phyloP scores from a whole-genome alignment of 1,140 invertebrate genomes.

The Reticulitermes speratus region DNA sequence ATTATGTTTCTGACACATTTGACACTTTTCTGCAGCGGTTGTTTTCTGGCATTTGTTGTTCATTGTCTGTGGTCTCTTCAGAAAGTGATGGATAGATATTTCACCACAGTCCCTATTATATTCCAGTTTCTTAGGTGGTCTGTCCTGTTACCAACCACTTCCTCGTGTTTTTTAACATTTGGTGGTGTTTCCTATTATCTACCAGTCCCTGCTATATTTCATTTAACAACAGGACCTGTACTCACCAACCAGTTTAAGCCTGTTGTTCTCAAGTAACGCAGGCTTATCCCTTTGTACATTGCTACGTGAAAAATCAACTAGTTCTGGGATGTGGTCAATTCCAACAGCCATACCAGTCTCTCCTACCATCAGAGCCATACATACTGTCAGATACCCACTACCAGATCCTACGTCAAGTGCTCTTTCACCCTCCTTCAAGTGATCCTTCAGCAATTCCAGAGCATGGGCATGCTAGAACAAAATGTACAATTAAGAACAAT shows the following conservation, averaged over 20 bases:
- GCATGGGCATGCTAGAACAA: slow-evolving; percentile 82
- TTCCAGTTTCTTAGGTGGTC: no score
- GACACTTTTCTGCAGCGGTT: no score
- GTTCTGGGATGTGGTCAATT: slow-evolving; percentile 89
- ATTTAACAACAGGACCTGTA: not conserved
- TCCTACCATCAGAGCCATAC: slow-evolving; percentile 87
- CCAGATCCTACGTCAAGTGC: slow-evolving; percentile 95
- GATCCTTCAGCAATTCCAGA: slow-evolving; percentile 82
- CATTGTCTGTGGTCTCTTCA: no score
- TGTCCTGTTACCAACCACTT: no score
- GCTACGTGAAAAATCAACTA: slow-evolving; percentile 70
- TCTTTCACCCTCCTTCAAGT: slow-evolving; percentile 73
- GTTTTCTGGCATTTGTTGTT: no score
- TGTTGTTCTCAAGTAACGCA: slow-evolving; percentile 61
- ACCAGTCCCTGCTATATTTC: not conserved
- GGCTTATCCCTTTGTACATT: slow-evolving; percentile 79
- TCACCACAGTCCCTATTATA: no score
- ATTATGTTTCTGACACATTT: no score
- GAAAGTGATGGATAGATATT: no score
- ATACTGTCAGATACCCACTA: slow-evolving; percentile 93
- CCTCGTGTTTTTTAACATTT: no score
- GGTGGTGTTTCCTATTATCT: no score
- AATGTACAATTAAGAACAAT: not conserved
- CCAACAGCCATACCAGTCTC: slow-evolving; percentile 76
- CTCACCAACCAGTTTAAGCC: slow-evolving; percentile 70